A percentile compares a stretch with the other conserved stretches of the same genome.
These are phyloP conservation scores for Cyanoliseus patagonus DNA, from an alignment of 2,113 vertebrate genomes.

Conservation along the genomic window DNA sequence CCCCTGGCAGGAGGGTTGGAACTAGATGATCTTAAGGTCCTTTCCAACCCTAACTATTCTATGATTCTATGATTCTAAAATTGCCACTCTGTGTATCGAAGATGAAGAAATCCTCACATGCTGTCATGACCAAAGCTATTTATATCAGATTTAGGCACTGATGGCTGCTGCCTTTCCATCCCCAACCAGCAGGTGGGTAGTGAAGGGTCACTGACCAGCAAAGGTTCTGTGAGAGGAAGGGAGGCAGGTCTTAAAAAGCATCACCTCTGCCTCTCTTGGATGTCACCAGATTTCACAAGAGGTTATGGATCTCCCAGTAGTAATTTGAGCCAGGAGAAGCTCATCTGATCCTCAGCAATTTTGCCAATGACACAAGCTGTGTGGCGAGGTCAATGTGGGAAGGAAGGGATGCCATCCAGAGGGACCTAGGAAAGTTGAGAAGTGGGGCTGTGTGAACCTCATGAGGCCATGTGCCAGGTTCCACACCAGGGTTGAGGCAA, in stretches of 20 bases:
- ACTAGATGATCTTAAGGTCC: too few relatives aligned
- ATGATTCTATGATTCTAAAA: too few relatives aligned
- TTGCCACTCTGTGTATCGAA: rapidly evolving
- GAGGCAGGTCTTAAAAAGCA: not conserved
- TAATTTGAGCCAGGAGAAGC: not conserved
- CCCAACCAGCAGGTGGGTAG: not conserved
- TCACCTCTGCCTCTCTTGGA: not conserved
- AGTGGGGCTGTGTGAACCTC: not conserved
- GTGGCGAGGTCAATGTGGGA: not conserved
- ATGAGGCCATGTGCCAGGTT: not conserved
- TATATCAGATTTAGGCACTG: not conserved
- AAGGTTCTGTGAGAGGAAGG: not conserved
- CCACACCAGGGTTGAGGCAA: not conserved
- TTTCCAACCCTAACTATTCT: too few relatives aligned
- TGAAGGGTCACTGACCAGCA: rapidly evolving
- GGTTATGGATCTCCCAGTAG: not conserved
- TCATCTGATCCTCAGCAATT: not conserved
- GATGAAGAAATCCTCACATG: rapidly evolving
- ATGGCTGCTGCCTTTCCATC: not conserved
- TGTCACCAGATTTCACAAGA: not conserved
- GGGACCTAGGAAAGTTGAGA: not conserved
- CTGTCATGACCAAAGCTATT: rapidly evolving
- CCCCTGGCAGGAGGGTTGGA: too few relatives aligned
- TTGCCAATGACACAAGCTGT: not conserved
- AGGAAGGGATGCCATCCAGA: not conserved